Base-by-base conservation (phyloP, 2,888 invertebrate genomes). In the Trachelus troglodyta region DNA sequence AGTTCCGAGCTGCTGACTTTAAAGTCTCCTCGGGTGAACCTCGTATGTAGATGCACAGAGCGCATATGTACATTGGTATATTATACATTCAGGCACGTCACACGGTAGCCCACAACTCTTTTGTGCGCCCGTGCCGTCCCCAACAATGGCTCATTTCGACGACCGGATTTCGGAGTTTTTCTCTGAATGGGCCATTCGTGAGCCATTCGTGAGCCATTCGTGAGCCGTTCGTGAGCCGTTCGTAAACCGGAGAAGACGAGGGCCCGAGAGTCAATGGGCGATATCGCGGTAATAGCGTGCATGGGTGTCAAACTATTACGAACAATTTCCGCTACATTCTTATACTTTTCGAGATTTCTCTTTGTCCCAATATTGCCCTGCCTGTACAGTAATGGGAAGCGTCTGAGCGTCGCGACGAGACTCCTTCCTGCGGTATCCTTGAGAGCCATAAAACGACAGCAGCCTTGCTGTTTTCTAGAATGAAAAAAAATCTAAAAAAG, bases 321-420 rank as follows among this genome's bases (percentile, higher is more conserved):
- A 81, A 79, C 83, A 80, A 87, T 86, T 86, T 87, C 86, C 86
- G 87, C 83, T 87, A 79, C 83, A 86, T 85, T 85, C 80, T 15
- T 56, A 71, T 71, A 71, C 71, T 71, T 71, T 31, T 71, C 71
- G 71, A 71, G 71, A 71, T 71, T 34, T 71, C 71, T 31, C 71
- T 31, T 31, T 34, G 71, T 56, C 56, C 56, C 23, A 9, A 56
- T 23, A 15, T 56, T 56, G 56, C 56, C 56, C 56, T 56, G 56
- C 23, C 56, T 56, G 0, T 56, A 56, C 9, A 23, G 56, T 56
- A 56, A 23, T 56, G 56, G 56, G 56, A 56, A 56, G 56, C 56
- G 56, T 56, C 56, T 56, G 56, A 56, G 56, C 56, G 56, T 71
- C 71, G 71, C 71, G 71, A 34, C 71, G 71, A 69, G 15, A 15